Evolutionary conservation across 2,113 vertebrate species (phyloP).

Genomic region (Eubucco bourcierii): DNA sequence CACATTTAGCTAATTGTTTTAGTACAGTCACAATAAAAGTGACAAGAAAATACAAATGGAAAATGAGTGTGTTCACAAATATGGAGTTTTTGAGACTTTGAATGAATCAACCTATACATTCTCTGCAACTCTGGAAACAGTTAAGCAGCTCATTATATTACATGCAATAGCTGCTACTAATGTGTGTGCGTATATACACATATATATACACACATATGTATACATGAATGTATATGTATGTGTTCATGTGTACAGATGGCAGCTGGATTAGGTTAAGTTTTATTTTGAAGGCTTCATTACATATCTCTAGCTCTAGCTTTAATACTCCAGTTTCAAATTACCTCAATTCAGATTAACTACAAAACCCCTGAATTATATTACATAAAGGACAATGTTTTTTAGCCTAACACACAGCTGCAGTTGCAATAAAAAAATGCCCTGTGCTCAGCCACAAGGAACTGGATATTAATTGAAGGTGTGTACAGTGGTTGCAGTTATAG

Average conservation of each 20-base stretch:
- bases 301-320: background rate
- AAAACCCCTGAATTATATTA: conserved; percentile 29
- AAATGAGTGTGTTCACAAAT: background rate
- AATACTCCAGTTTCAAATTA: conserved; percentile 30
- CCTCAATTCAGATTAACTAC: conserved; percentile 44
- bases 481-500: background rate
- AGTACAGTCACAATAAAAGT: background rate
- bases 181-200: background rate
- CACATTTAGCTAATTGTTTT: background rate
- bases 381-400: conserved; percentile 32
- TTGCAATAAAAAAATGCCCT: conserved; percentile 2
- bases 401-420: conserved; percentile 29
- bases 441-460: background rate
- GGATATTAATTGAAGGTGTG: conserved; percentile 9
- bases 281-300: conserved; percentile 24
- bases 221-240: background rate
- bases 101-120: background rate
- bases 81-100: background rate
- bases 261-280: conserved; percentile 26
- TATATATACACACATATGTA: background rate
- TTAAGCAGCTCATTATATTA: conserved; percentile 24
- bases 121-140: conserved; percentile 1
- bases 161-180: conserved; percentile 31
- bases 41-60: background rate
- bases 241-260: background rate